A percentile compares a stretch with the other conserved stretches of the same genome.
phyloP scores from a whole-genome alignment of 2,888 invertebrate species.

The Monoplex corrugatus region DNA sequence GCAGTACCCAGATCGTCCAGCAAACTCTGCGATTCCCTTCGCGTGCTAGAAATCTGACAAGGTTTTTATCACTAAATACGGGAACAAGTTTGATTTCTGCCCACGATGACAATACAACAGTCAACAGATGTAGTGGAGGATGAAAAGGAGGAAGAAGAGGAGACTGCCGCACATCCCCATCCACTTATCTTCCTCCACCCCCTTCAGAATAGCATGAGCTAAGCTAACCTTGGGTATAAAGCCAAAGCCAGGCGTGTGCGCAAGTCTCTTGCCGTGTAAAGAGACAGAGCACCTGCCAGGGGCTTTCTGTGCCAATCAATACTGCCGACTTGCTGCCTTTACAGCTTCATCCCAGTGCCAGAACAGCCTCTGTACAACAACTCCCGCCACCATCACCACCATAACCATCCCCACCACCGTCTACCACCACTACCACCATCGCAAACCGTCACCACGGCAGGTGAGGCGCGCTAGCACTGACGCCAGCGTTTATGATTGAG shows the following conservation, averaged over 20 bases:
- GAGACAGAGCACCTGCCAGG: constrained; percentile 16
- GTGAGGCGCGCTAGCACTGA: not conserved
- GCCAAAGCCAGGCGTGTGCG: not conserved
- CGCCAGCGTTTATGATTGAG: constrained; percentile 2
- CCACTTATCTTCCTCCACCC: not conserved
- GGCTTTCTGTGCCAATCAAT: constrained; percentile 28
- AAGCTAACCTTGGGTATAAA: not conserved
- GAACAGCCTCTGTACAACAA: no score
- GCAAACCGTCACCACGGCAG: not conserved
- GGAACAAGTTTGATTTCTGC: no score
- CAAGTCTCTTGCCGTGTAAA: not conserved
- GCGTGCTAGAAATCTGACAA: no score
- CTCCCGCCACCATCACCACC: no score
- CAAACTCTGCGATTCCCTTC: no score
- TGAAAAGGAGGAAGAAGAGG: no score
- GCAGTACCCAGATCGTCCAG: no score
- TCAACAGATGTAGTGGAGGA: no score
- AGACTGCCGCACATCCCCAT: not conserved
- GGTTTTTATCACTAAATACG: no score
- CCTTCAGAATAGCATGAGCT: not conserved
- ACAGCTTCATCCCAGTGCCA: constrained; percentile 7
- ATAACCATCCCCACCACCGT: not conserved
- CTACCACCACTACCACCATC: not conserved
- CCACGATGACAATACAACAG: no score
- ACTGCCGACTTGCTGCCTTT: not conserved